Percentiles rank a stretch among this genome's conserved stretches.
phyloP scores from a whole-genome alignment of 2,888 invertebrate species.

The Lamellibrachia satsuma region DNA sequence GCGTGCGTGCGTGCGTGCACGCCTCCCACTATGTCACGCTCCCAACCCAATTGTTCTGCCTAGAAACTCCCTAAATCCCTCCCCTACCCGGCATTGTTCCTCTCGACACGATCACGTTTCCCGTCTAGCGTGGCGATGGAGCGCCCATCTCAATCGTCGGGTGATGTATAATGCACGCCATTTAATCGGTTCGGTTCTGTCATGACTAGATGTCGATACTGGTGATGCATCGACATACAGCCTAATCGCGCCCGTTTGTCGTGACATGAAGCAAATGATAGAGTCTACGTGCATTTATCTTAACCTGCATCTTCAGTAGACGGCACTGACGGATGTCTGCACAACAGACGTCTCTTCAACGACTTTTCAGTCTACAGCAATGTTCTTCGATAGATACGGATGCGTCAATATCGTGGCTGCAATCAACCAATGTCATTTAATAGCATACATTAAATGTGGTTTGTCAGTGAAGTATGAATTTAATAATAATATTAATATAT shows the following conservation, averaged over 20 bases:
- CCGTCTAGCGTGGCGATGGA: neutral
- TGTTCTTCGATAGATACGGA: neutral
- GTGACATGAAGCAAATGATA: neutral
- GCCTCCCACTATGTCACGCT: too few species aligned
- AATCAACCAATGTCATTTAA: too few species aligned
- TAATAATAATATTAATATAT: too few species aligned
- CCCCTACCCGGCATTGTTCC: too few species aligned
- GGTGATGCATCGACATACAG: neutral
- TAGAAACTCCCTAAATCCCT: too few species aligned
- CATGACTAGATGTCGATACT: neutral
- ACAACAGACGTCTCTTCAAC: neutral
- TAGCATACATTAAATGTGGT: too few species aligned
- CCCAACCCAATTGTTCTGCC: too few species aligned
- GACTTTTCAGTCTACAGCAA: neutral
- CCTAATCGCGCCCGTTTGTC: neutral
- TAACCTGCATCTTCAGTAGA: neutral
- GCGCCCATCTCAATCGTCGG: neutral
- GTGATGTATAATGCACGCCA: neutral
- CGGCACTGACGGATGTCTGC: neutral
- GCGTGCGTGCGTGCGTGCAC: too few species aligned
- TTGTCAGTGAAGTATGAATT: too few species aligned
- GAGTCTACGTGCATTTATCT: neutral
- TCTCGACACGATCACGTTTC: neutral
- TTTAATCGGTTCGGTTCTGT: neutral
- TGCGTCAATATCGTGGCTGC: neutral